phyloP scores from a whole-genome alignment of 2,888 invertebrate genomes.

The Plebejus argus region DNA sequence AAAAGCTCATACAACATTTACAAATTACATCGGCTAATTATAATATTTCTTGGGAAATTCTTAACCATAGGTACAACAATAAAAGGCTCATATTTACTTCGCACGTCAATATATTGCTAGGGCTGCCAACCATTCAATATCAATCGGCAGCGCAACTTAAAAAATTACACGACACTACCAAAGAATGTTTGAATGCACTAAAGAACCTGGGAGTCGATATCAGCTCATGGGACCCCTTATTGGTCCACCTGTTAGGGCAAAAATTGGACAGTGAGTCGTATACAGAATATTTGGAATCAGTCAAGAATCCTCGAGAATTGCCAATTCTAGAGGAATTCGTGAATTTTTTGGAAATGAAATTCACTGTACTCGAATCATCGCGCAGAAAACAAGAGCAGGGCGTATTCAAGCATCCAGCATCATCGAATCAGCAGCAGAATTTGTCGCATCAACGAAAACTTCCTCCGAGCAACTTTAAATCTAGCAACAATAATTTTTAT shows the following conservation, averaged over 20 bases:
- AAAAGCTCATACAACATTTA: too few relatives aligned
- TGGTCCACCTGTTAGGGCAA: conserved; percentile 1
- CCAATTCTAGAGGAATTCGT: conserved; percentile 4
- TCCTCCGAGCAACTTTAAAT: neutral
- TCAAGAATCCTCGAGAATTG: neutral
- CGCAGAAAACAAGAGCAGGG: neutral
- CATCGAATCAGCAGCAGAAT: neutral
- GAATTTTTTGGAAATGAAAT: neutral
- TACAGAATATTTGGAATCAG: conserved; percentile 8
- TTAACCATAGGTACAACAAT: too few relatives aligned
- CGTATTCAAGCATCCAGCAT: neutral
- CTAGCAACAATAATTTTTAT: neutral
- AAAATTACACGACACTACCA: neutral
- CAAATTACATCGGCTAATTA: too few relatives aligned
- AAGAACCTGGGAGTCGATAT: too few relatives aligned
- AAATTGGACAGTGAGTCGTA: too few relatives aligned
- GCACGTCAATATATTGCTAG: too few relatives aligned
- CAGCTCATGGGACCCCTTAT: too few relatives aligned
- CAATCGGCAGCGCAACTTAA: neutral
- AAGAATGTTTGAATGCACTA: too few relatives aligned
- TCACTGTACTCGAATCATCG: neutral
- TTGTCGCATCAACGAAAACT: neutral
- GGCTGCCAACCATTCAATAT: neutral
- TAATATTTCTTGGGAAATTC: too few relatives aligned
- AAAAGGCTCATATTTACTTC: too few relatives aligned